Base-by-base conservation (phyloP, 2,888 invertebrate species). In the Meganola albula region DNA sequence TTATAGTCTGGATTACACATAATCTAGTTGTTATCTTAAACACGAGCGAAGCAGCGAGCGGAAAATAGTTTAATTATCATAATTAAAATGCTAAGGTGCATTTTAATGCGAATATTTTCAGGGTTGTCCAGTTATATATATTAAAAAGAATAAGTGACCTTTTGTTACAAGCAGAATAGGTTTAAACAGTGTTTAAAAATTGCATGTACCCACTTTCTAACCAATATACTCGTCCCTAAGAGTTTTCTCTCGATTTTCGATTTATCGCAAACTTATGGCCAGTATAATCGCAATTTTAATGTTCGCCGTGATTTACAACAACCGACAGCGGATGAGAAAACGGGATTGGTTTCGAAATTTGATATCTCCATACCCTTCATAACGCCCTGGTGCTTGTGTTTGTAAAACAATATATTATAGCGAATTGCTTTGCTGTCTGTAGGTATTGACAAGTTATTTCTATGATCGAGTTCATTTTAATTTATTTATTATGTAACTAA, bases 251-350 rank as follows among this genome's bases (percentile, higher is more conserved):
- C 78, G 71, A 75, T 74, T 69, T 65, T 64, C 67, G 77, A 83
- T 83, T 78, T 83, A 82, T 82, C 65, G 80, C 64, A 58, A 76
- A 79, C 79, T 82, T 80, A 80, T 76, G 77, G 74, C 72, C 64
- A 57, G 72, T 73, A 79, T 82, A 83, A 85, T 84, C 84, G 78
- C 70, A 78, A 79, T 84, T 85, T 84, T 84, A 85, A 85, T 82
- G 79, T 74, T 40, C 53, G 36, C 55, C 40, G 64, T 75, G 83
- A 85, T 85, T 84, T 85, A 85, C 68, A 62, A 48, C 74, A 66
- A 63, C 63, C 65, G 58, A 57, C 54, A 46, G 43, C 54, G 60
- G 58, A 54, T 63, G 68, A 67, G 64, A 63, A 52, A 55, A 55
- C 70, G 64, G 71, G 70, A 78, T 78, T 76, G 78, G 69, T 70